Evolutionary conservation across 1,140 invertebrate species (phyloP).

Genomic region (Procambarus virginalis): DNA sequence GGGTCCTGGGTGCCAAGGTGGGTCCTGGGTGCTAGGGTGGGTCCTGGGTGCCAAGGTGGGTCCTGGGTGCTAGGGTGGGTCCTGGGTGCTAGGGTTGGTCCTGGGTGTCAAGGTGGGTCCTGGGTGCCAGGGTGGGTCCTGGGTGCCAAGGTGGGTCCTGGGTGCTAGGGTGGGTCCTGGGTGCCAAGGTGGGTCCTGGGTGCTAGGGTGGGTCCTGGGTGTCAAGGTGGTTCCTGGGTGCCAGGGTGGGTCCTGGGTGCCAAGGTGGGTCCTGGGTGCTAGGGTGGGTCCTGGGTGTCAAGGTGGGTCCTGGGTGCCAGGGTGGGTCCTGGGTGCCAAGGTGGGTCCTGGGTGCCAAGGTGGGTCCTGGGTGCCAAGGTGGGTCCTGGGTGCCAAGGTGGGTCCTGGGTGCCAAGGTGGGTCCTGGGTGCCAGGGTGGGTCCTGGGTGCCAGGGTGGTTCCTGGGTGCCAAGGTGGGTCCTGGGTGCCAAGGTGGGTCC

Average conservation of each 20-base stretch:
- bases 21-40: slow-evolving; percentile 77
- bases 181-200: background rate
- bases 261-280: no score
- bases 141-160: slow-evolving; percentile 79
- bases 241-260: no score
- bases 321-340: background rate
- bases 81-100: no score
- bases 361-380: slow-evolving; percentile 73
- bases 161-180: slow-evolving; percentile 73
- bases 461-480: no score
- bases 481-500: slow-evolving; percentile 74
- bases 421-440: background rate
- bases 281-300: slow-evolving; percentile 80
- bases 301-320: slow-evolving; percentile 63
- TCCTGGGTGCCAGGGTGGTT: background rate
- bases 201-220: no score
- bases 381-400: slow-evolving; percentile 5
- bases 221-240: no score
- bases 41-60: background rate
- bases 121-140: no score
- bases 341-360: background rate
- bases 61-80: background rate
- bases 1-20: slow-evolving; percentile 76
- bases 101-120: no score
- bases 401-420: background rate